phyloP scores from a whole-genome alignment of 2,113 vertebrate species.

The Callochromis pleurospilus region DNA sequence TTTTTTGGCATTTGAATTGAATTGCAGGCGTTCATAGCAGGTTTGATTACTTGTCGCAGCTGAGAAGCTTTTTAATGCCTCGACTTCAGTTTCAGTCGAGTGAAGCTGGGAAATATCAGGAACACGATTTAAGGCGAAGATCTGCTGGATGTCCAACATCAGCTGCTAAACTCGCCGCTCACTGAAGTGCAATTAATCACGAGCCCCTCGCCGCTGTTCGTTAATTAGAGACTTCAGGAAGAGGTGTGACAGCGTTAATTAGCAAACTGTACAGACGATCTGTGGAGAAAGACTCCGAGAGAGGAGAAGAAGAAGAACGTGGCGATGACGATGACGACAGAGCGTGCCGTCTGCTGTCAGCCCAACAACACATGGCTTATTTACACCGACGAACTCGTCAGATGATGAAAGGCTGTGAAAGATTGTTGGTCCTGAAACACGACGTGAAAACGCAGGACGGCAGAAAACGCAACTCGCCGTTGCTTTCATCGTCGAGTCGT shows the following conservation, averaged over 20 bases:
- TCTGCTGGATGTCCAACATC: background rate
- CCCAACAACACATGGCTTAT: conserved; percentile 17
- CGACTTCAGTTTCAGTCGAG: background rate
- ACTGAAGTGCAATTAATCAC: conserved; percentile 54
- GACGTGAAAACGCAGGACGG: background rate
- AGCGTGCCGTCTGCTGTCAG: background rate
- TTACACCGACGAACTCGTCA: conserved; percentile 27
- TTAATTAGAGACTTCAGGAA: conserved; percentile 40
- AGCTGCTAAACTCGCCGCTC: background rate
- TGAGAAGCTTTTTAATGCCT: background rate
- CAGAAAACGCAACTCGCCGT: background rate
- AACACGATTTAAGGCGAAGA: background rate
- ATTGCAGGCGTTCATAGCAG: background rate
- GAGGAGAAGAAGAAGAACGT: background rate
- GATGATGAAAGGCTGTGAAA: conserved; percentile 58
- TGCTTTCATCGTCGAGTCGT: background rate
- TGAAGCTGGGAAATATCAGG: background rate
- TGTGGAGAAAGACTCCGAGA: background rate
- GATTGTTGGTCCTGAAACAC: background rate
- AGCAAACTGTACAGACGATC: background rate
- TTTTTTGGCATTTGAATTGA: background rate
- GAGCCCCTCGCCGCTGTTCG: background rate
- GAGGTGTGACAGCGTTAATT: conserved; percentile 38
- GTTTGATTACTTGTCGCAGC: background rate
- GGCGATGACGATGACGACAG: background rate